These are phyloP conservation scores for Lasioglossum vierecki DNA, from an alignment of 2,888 invertebrate genomes.

Conservation along the genomic window DNA sequence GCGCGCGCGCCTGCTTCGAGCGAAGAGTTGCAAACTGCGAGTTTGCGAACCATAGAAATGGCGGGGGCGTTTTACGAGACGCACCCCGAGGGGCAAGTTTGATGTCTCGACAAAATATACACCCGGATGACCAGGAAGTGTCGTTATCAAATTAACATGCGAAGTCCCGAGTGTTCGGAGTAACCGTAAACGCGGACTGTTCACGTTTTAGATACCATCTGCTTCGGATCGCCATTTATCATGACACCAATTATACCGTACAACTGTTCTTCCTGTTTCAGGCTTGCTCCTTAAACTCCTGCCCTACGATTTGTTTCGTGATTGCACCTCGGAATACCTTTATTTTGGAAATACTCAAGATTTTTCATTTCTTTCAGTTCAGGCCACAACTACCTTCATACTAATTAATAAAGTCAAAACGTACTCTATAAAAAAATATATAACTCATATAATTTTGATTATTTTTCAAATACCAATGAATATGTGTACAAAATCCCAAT, in stretches of 20 bases:
- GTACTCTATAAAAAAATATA: background rate
- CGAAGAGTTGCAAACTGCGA: background rate
- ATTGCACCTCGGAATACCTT: too few relatives aligned
- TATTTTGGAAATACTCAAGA: background rate
- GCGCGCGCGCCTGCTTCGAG: background rate
- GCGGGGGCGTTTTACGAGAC: slow-evolving; percentile 61
- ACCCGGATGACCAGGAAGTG: slow-evolving; percentile 32
- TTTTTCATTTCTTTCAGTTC: background rate
- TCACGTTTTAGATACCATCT: background rate
- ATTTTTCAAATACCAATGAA: background rate
- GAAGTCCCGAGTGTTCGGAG: background rate
- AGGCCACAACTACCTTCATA: too few relatives aligned
- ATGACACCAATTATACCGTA: background rate
- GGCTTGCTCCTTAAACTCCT: background rate
- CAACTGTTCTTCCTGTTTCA: background rate
- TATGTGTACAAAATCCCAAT: background rate
- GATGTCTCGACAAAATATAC: slow-evolving; percentile 43
- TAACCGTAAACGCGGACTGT: background rate
- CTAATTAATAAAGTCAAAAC: background rate
- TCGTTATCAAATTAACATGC: slow-evolving; percentile 60
- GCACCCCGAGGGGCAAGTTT: slow-evolving; percentile 39
- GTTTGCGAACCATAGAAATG: slow-evolving; percentile 24
- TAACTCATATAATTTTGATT: background rate
- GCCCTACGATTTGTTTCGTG: background rate
- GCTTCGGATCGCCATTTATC: background rate